These are phyloP conservation scores for Opisthocomus hoazin DNA, from an alignment of 2,113 vertebrate species.

Conservation along the genomic window DNA sequence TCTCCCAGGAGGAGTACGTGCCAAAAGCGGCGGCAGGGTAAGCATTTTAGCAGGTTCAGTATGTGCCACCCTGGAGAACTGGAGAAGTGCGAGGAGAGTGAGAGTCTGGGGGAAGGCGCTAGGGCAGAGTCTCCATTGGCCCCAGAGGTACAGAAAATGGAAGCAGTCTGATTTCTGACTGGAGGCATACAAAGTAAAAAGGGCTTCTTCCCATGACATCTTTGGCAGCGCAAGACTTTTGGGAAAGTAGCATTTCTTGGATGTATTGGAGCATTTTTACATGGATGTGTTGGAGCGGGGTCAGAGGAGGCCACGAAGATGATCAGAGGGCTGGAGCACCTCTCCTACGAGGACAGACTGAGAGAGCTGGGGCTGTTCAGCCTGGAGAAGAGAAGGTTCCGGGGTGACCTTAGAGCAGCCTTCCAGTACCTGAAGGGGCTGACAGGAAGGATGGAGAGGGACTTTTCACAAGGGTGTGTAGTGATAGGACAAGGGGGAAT, in stretches of 20 bases:
- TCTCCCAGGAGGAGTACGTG: neutral
- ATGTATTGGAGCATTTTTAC: too few species aligned
- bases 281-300: too few species aligned
- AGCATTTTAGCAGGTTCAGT: slow-evolving; percentile 17
- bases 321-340: too few species aligned
- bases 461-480: too few species aligned
- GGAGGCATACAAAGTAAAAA: neutral
- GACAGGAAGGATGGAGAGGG: too few species aligned
- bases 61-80: neutral
- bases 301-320: too few species aligned
- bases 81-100: neutral
- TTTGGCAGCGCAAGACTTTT: neutral
- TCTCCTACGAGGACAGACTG: too few species aligned
- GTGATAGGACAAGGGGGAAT: too few species aligned
- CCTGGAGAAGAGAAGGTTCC: too few species aligned
- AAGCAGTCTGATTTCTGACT: neutral
- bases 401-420: too few species aligned
- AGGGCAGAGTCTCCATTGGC: neutral
- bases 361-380: too few species aligned
- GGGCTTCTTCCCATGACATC: neutral
- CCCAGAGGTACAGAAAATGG: neutral
- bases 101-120: neutral
- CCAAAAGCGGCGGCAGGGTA: neutral
- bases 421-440: too few species aligned
- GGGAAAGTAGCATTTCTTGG: neutral